phyloP scores from a whole-genome alignment of 2,797 vertebrate species.

The Amazonetta brasiliensis region DNA sequence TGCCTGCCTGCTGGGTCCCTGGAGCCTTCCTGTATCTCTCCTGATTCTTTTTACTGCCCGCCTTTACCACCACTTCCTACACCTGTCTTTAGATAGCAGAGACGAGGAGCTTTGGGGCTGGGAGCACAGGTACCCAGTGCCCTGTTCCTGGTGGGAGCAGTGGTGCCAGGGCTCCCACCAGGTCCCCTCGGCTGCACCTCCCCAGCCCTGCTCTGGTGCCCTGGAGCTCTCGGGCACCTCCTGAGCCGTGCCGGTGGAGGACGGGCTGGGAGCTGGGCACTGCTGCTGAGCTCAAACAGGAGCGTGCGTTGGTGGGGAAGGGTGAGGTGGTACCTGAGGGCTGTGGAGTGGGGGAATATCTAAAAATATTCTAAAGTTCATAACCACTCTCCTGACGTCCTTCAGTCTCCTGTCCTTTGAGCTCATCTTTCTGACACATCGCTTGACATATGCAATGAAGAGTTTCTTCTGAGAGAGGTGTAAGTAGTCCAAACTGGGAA shows the following conservation, averaged over 20 bases:
- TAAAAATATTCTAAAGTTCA: background rate
- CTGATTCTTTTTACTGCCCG: background rate
- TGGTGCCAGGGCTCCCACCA: rapidly evolving
- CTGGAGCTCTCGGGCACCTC: background rate
- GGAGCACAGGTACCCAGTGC: background rate
- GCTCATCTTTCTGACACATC: background rate
- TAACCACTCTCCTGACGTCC: background rate
- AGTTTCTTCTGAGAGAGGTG: background rate
- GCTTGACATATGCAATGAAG: background rate
- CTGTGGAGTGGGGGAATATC: background rate
- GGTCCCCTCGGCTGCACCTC: too few species aligned
- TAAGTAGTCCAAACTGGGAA: background rate
- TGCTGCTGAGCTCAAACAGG: rapidly evolving
- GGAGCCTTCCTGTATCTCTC: background rate
- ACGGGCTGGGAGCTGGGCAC: background rate
- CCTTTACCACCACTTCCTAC: rapidly evolving
- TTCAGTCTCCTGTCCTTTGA: background rate
- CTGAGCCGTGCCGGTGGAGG: background rate
- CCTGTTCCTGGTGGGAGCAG: rapidly evolving
- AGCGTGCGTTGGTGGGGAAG: rapidly evolving
- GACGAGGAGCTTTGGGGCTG: background rate
- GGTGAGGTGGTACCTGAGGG: background rate
- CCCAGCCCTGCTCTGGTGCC: background rate
- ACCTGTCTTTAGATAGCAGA: rapidly evolving
- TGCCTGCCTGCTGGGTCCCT: background rate